Base-by-base conservation (phyloP, 2,113 vertebrate genomes). In the Corythaeola cristata region DNA sequence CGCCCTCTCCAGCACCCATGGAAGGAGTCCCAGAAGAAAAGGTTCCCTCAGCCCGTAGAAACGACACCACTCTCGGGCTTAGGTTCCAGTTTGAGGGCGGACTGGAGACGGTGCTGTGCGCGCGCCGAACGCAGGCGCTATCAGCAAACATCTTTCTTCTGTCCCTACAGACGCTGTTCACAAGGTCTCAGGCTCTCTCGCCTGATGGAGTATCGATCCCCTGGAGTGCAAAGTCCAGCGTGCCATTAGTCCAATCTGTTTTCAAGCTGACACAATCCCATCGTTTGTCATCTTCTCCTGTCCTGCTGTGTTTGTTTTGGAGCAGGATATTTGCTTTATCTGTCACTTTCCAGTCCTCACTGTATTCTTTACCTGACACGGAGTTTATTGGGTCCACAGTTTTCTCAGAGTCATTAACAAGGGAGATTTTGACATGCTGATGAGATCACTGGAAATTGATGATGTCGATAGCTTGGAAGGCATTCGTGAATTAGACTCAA, bases 271-370 rank as follows among this genome's bases (percentile, higher is more conserved):
- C 98, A 97, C 98, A 95, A 97, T 98, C 98, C 98, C 98, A 92
- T 98, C 98, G 98, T 99, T 98, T 98, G 98, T 99, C 99, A 99
- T 98, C 95, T 93, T 97, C 97, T 96, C 98, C 98, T 97, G 98
- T 98, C 98, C 98, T 97, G 98, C 98, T 98, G 98, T 98, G 98
- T 98, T 99, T 99, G 98, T 98, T 98, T 98, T 98, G 97, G 97
- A 97, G 97, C 92, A 35, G 83, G 85, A 94, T 98, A 96, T 97
- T 98, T 98, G 97, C 97, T 98, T 97, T 97, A 95, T 97, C 98
- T 96, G 97, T 94, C 97, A 81, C 93, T 97, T 98, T 93, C 96
- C 97, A 93, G 89, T 96, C 96, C 93, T 96, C 81, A 5, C 89
- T 45, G 81, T 85, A 73, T 92, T 83, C 96, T 97, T 94, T 94